A percentile compares a stretch with the other conserved stretches of the same genome.
phyloP scores from a whole-genome alignment of 2,797 vertebrate genomes.

The Silurus lanzhouensis region DNA sequence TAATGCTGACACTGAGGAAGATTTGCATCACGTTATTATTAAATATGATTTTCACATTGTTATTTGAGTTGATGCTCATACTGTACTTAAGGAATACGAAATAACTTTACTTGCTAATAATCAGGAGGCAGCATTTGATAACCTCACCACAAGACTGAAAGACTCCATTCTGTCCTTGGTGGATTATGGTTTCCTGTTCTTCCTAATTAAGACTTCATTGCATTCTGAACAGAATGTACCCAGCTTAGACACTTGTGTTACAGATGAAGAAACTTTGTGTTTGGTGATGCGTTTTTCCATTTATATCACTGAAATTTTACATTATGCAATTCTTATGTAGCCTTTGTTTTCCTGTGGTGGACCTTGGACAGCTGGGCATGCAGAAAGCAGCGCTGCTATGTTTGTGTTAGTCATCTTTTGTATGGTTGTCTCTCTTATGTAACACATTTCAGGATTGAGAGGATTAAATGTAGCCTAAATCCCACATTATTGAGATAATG shows the following conservation, averaged over 20 bases:
- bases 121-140: background rate
- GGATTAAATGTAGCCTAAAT: conserved; percentile 51
- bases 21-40: background rate
- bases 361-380: background rate
- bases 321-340: background rate
- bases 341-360: background rate
- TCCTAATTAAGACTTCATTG: background rate
- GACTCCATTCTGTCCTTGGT: background rate
- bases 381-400: background rate
- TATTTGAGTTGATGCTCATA: background rate
- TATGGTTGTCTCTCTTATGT: conserved; percentile 33
- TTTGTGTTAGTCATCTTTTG: conserved; percentile 54
- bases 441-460: conserved; percentile 42
- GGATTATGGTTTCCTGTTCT: background rate
- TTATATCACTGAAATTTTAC: background rate
- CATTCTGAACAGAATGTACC: background rate
- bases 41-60: background rate
- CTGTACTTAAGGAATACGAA: background rate
- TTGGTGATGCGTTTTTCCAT: background rate
- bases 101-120: background rate
- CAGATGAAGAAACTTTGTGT: background rate
- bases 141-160: background rate
- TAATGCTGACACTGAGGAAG: background rate
- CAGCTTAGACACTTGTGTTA: background rate
- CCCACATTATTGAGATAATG: conserved; percentile 43